Conservation (phyloP, 2,888 invertebrate species). For the Drosophila koepferae region DNA sequence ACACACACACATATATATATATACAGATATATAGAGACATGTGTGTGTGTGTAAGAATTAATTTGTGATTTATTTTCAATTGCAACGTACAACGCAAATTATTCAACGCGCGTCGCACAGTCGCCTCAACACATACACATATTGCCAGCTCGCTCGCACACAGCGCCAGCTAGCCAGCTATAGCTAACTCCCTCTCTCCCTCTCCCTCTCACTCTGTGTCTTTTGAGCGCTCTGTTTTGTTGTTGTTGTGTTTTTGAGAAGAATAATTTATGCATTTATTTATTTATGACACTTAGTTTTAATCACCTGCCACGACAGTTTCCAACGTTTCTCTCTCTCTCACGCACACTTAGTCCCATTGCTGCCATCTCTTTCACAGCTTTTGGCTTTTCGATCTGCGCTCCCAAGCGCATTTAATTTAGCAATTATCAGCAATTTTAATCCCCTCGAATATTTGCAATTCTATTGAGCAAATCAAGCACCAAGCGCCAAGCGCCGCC, state of each 20-base stretch:
- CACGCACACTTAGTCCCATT: neutral
- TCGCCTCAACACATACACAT: conserved; percentile 3
- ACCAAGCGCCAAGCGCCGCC: conserved; percentile 61
- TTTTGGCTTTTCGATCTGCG: conserved; percentile 27
- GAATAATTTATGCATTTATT: conserved; percentile 80
- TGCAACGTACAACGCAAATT: conserved; percentile 78
- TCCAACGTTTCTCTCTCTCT: conserved; percentile 8
- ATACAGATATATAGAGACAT: neutral
- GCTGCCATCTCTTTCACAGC: neutral
- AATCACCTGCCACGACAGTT: conserved; percentile 80
- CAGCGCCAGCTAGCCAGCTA: neutral
- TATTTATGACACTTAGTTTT: conserved; percentile 81
- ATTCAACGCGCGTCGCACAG: conserved; percentile 65
- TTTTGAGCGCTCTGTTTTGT: conserved; percentile 2
- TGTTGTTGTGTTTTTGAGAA: conserved; percentile 44
- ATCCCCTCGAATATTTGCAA: conserved; percentile 76
- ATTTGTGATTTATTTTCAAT: conserved; percentile 79
- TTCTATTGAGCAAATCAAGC: conserved; percentile 66
- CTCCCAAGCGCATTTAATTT: conserved; percentile 73
- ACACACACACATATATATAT: conserved; percentile 18
- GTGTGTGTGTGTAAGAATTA: conserved; percentile 59
- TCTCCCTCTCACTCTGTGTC: neutral
- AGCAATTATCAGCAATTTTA: conserved; percentile 75
- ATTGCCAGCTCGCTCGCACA: conserved; percentile 30
- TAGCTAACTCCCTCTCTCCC: conserved; percentile 7